Conservation (phyloP, 2,888 invertebrate species). For the Malthinus seriepunctatus region DNA sequence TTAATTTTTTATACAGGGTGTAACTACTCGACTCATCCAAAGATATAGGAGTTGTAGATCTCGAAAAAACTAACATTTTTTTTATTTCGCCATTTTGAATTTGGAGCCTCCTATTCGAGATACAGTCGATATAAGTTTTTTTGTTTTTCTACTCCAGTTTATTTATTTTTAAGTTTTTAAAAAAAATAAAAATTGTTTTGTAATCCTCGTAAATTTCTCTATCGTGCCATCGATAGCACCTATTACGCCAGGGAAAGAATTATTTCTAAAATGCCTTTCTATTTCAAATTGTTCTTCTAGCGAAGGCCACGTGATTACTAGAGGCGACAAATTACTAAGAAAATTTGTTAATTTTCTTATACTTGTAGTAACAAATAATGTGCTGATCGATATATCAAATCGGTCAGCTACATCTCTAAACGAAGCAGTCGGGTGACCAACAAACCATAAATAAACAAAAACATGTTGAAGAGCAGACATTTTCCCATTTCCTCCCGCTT, state of each 20-base stretch:
- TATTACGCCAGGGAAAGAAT: constrained; percentile 6
- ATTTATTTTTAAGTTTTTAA: no score
- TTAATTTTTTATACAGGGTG: no score
- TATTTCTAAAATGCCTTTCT: constrained; percentile 4
- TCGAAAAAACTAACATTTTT: no score
- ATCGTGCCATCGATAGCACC: constrained; percentile 6
- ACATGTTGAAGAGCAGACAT: not conserved
- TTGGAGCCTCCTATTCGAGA: no score
- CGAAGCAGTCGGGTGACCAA: constrained; percentile 30
- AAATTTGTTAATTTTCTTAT: constrained; percentile 11
- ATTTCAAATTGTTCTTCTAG: not conserved
- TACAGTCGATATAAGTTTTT: no score
- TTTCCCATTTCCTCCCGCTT: not conserved
- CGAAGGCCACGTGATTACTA: not conserved
- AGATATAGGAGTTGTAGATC: no score
- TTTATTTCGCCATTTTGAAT: no score
- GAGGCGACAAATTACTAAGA: not conserved
- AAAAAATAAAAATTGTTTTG: no score
- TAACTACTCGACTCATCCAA: no score
- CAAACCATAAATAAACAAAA: constrained; percentile 27
- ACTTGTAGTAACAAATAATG: constrained; percentile 23
- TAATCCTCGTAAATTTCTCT: no score
- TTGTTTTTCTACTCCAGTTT: no score
- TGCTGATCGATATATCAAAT: constrained; percentile 30
- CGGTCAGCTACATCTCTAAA: constrained; percentile 34